Base-by-base conservation (phyloP, 1,140 invertebrate genomes). In the Melitaea cinxia region DNA sequence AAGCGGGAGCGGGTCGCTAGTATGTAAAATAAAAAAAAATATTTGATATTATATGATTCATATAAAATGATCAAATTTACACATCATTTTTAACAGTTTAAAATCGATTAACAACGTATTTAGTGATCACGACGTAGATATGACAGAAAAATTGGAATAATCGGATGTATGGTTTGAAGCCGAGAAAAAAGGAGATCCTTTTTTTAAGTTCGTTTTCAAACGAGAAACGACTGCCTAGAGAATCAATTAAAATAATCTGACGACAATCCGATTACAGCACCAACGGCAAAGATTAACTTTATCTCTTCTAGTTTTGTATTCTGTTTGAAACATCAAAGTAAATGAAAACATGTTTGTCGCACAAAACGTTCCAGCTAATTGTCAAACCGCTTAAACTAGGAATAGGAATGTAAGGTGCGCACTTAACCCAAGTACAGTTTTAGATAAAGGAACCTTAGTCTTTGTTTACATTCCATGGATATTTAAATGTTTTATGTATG, bases 381-480 rank as follows among this genome's bases (percentile, higher is more conserved):
- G 54, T 65, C 17, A 15, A 52, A 33, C 42, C 26, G 52, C 52
- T 63, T 63, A 55, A 54, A 33, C 54, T 28, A 19, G 47, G 63
- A 65, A 65, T 65, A 30, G n/a, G n/a, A n/a, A n/a, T 14, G 62
- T 52, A 14, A 39, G 62, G 47, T 28, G 53, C 28, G 26, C 42
- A 49, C 42, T 57, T 57, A 57, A 59, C 42, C 21, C 15, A 59
- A 59, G 28, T 49, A 49, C 61, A 23, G 17, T 23, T 37, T 64
- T 35, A 39, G 55, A 58, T 65, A 64, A 64, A 64, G 53, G 63
- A 15, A 58, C 52, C 55, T 58, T 42, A 28, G 54, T 26, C 45
- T 30, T 53, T 57, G 30, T 28, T 14, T 26, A 30, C 23, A 65
- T 42, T 52, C 12, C 28, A 42, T 24, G 24, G 37, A 58, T 65